Percentiles rank a stretch among this genome's conserved stretches.
phyloP scores from a whole-genome alignment of 2,888 invertebrate species.

The Acronicta alni region DNA sequence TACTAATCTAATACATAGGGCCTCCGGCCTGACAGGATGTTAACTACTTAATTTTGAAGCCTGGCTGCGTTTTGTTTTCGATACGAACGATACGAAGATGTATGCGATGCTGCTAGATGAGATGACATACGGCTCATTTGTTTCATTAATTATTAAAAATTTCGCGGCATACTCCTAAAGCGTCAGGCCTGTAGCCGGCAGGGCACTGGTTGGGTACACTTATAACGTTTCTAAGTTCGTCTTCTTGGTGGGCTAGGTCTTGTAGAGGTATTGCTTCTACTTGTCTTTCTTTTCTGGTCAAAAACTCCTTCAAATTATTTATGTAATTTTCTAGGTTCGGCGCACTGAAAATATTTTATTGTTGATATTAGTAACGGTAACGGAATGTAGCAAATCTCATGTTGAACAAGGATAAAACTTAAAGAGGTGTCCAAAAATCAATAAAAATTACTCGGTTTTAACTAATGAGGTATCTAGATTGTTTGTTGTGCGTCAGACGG shows the following conservation, averaged over 20 bases:
- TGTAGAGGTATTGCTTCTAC: background rate
- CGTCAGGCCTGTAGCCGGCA: constrained; percentile 71
- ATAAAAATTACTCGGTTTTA: no score
- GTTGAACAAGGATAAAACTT: no score
- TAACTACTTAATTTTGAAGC: no score
- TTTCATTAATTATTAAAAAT: constrained; percentile 16
- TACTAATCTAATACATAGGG: no score
- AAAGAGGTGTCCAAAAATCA: no score
- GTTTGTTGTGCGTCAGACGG: no score
- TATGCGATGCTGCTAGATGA: no score
- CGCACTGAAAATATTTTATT: constrained; percentile 21
- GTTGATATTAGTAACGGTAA: background rate
- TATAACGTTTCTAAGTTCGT: constrained; percentile 60
- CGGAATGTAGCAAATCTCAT: no score
- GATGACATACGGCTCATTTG: no score
- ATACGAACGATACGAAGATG: no score
- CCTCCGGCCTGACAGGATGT: no score
- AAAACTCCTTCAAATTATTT: constrained; percentile 12
- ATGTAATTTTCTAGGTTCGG: constrained; percentile 13
- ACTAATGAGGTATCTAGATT: no score
- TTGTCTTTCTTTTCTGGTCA: constrained; percentile 12
- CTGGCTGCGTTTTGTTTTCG: background rate
- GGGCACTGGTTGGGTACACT: constrained; percentile 76
- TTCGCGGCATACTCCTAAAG: constrained; percentile 72
- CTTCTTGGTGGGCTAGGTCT: background rate